phyloP scores from a whole-genome alignment of 2,113 vertebrate species.

The Rhabdornis inornatus region DNA sequence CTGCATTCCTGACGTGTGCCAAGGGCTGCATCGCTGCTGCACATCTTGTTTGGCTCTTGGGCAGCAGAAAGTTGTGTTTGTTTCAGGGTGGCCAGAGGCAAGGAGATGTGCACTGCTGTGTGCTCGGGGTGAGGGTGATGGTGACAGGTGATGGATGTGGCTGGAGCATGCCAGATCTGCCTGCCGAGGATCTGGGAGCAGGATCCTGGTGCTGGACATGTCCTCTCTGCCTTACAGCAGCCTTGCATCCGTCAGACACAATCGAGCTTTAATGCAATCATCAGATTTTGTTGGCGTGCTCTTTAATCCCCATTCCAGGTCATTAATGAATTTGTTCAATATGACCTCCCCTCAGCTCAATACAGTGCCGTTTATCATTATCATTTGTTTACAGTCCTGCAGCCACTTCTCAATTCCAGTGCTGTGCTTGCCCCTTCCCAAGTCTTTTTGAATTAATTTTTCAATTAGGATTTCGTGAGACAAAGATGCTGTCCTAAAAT shows the following conservation, averaged over 20 bases:
- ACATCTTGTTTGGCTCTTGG: background rate
- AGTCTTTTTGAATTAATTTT: conserved; percentile 63
- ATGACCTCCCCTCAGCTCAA: background rate
- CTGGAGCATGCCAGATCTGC: rapidly evolving
- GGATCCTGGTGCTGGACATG: rapidly evolving
- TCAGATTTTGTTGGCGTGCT: background rate
- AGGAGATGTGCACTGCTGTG: background rate
- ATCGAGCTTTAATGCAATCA: background rate
- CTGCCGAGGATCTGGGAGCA: background rate
- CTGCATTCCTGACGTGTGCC: background rate
- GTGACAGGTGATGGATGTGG: rapidly evolving
- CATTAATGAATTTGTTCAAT: conserved; percentile 5
- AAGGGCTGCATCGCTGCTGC: background rate
- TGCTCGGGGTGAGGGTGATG: rapidly evolving
- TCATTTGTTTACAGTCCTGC: conserved; percentile 35
- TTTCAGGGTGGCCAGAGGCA: background rate
- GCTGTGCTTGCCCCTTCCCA: background rate
- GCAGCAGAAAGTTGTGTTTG: background rate
- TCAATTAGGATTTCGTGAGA: conserved; percentile 24
- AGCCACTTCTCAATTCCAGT: background rate
- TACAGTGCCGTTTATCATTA: conserved; percentile 17
- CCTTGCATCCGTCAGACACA: background rate
- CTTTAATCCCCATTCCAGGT: background rate
- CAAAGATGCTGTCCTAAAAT: conserved; percentile 26
- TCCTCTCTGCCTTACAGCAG: background rate